Conservation (phyloP, 1,140 invertebrate genomes). For the Drosophila pandora region DNA sequence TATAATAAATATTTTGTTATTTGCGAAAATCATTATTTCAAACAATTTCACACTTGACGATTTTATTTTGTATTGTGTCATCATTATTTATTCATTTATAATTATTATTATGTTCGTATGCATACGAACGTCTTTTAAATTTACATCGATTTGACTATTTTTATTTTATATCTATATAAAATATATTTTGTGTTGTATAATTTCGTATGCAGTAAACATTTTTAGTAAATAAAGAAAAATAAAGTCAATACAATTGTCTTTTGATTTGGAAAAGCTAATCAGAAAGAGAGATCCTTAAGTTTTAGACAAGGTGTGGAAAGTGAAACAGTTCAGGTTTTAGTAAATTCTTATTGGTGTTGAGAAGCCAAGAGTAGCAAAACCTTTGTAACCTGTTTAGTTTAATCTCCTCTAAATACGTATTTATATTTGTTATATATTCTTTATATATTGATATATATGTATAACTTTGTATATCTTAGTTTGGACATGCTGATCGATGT, state of each 20-base stretch:
- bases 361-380: slow-evolving; percentile 57
- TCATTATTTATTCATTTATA: slow-evolving; percentile 59
- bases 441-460: slow-evolving; percentile 5
- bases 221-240: slow-evolving; percentile 73
- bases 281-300: background rate
- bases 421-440: background rate
- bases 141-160: slow-evolving; percentile 67
- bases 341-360: slow-evolving; percentile 21
- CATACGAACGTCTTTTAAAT: slow-evolving; percentile 68
- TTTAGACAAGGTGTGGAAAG: background rate
- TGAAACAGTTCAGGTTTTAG: slow-evolving; percentile 3
- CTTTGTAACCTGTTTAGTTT: background rate
- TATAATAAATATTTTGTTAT: slow-evolving; percentile 52
- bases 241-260: slow-evolving; percentile 12
- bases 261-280: background rate
- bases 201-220: slow-evolving; percentile 77
- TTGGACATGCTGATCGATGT: slow-evolving; percentile 66
- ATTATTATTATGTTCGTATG: slow-evolving; percentile 59
- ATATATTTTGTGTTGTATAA: slow-evolving; percentile 80
- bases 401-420: slow-evolving; percentile 8
- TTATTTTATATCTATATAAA: slow-evolving; percentile 63
- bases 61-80: slow-evolving; percentile 49
- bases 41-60: slow-evolving; percentile 40
- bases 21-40: slow-evolving; percentile 32
- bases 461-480: slow-evolving; percentile 26